Percentiles rank a stretch among this genome's conserved stretches.
Evolutionary conservation across 2,113 vertebrate genomes (phyloP).

Genomic region (Thalassoma bifasciatum): DNA sequence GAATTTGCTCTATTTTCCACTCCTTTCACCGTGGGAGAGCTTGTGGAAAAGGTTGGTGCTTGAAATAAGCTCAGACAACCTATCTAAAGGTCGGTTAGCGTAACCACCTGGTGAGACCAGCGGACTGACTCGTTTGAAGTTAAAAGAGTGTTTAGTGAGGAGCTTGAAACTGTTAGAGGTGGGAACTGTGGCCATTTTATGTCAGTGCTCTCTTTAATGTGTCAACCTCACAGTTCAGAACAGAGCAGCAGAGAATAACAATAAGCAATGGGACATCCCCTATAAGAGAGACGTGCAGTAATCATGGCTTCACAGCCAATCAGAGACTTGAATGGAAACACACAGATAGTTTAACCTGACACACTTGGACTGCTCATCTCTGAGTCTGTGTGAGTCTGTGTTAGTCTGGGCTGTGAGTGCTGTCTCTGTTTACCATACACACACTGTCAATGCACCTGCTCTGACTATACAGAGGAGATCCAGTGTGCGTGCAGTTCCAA

Average conservation of each 20-base stretch:
- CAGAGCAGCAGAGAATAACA: background rate
- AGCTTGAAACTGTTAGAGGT: background rate
- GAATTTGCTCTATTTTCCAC: constrained; percentile 50
- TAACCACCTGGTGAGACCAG: background rate
- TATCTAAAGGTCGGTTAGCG: constrained; percentile 15
- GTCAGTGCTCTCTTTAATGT: background rate
- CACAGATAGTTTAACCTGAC: background rate
- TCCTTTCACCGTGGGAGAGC: constrained; percentile 24
- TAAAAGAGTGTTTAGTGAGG: background rate
- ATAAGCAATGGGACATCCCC: constrained; percentile 1
- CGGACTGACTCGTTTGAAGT: constrained; percentile 17
- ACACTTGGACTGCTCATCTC: background rate
- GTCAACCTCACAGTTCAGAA: constrained; percentile 2
- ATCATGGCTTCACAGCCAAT: background rate
- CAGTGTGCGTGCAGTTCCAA: constrained; percentile 24
- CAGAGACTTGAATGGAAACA: no score
- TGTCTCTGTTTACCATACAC: constrained; percentile 29
- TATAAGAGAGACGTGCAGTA: background rate
- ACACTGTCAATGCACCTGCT: constrained; percentile 24
- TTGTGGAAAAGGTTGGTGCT: constrained; percentile 37
- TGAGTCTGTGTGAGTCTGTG: background rate
- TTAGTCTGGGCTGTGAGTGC: constrained; percentile 23
- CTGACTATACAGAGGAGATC: constrained; percentile 5
- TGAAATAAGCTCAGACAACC: constrained; percentile 28
- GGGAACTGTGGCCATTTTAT: background rate